Conservation (phyloP, 92 coral and sea anemone species). For the Pocillopora grandis region DNA sequence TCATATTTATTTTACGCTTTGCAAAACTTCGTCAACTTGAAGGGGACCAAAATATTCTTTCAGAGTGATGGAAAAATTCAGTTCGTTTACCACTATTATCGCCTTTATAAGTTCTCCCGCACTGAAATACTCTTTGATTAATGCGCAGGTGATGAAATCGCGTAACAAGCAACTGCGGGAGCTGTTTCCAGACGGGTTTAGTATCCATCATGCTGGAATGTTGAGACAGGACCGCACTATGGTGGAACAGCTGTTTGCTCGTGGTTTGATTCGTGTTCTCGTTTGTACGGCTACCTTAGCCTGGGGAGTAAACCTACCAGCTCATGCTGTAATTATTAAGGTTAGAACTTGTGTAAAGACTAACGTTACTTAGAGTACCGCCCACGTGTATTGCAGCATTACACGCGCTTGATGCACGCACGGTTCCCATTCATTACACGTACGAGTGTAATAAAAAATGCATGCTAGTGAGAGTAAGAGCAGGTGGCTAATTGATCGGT, state of each 20-base stretch:
- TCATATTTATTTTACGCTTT: no score
- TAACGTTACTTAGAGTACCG: background rate
- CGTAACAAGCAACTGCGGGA: conserved; percentile 93
- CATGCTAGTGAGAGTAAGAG: no score
- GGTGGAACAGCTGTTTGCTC: conserved; percentile 89
- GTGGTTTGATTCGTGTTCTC: conserved; percentile 85
- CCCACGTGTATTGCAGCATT: no score
- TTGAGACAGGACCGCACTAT: conserved; percentile 91
- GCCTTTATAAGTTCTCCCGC: no score
- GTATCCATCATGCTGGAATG: conserved; percentile 98
- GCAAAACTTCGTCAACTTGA: no score
- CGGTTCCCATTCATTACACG: no score
- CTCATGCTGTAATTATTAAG: conserved; percentile 97
- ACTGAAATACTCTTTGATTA: background rate
- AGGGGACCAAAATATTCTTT: no score
- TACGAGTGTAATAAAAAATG: no score
- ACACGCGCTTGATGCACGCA: no score
- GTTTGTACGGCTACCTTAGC: conserved; percentile 98
- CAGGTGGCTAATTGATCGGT: no score
- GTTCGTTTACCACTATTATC: no score
- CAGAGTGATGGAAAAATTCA: no score
- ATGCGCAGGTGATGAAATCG: conserved; percentile 89
- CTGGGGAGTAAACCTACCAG: conserved; percentile 99
- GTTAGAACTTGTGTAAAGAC: conserved; percentile 37
- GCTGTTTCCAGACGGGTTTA: conserved; percentile 90